Base-by-base conservation (phyloP, 2,888 invertebrate genomes). In the Cantharis nigra region DNA sequence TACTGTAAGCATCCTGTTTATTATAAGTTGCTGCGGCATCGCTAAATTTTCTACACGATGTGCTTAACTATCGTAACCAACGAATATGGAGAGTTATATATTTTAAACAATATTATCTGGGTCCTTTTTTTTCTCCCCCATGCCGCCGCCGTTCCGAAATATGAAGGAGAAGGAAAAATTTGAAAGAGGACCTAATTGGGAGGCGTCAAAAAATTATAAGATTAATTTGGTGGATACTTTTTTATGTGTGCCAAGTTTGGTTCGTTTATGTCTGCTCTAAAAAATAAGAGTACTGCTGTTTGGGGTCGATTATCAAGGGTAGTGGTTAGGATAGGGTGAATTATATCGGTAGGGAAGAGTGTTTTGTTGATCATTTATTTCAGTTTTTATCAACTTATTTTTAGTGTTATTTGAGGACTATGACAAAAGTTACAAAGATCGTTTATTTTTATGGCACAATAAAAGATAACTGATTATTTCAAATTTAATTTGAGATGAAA, bases 1-100 rank as follows among this genome's bases (percentile, higher is more conserved):
- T 80, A 81, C 82, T 78, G 80, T 74, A 77, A 77, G 80, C 78
- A 78, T 81, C 81, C 79, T 81, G 81, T 81, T 80, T 82, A 82
- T 81, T 82, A 79, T 81, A 79, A 82, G 80, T 80, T 78, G 78
- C 75, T 75, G 74, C 69, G 75, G 78, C 79, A 65, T 74, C 73
- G 73, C 77, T 79, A 79, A 77, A 79, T 79, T 79, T 76, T 77
- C 79, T 74, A 76, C 71, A 75, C 70, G 73, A 76, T 73, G 71
- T 74, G 76, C 71, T 72, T 71, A 74, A 77, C 79, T 79, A 77
- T 73, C 69, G 79, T 76, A 74, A 72, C 74, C 69, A 71, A 74
- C 63, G 74, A 70, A 74, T 62, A 67, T 67, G 69, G 49, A 69
- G 72, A 72, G 72, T 72, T 72, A 30, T 64, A 64, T 30, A 30